Evolutionary conservation across 2,797 vertebrate genomes (phyloP).

Genomic region (Orientallactaga sibirica): DNA sequence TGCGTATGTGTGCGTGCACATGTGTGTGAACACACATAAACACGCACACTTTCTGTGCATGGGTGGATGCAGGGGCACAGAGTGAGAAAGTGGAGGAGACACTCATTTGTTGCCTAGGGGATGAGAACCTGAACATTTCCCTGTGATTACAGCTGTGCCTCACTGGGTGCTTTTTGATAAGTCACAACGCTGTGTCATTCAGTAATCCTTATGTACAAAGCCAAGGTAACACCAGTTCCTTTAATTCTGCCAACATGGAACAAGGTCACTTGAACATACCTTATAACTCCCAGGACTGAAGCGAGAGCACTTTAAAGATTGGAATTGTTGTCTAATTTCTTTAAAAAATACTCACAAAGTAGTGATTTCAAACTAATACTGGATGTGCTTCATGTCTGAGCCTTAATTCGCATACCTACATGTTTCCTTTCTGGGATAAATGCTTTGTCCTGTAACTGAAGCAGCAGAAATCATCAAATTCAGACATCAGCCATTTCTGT

Average conservation of each 20-base stretch:
- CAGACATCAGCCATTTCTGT: conserved; percentile 84
- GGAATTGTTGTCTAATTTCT: conserved; percentile 52
- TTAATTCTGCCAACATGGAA: conserved; percentile 5
- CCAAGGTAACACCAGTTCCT: conserved; percentile 3
- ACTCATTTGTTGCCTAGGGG: not conserved
- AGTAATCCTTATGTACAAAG: not conserved
- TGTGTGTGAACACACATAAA: not conserved
- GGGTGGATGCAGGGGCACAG: not conserved
- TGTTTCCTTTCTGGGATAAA: conserved; percentile 71
- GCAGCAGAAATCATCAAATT: conserved; percentile 83
- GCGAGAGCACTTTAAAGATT: not conserved
- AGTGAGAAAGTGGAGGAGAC: not conserved
- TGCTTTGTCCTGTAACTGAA: conserved; percentile 58
- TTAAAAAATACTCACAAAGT: conserved; percentile 40
- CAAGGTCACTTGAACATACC: conserved; percentile 32
- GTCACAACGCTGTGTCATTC: conserved; percentile 1
- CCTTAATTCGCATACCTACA: conserved; percentile 71
- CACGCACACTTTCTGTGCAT: not conserved
- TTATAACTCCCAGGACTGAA: conserved; percentile 49
- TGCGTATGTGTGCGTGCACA: too few species aligned
- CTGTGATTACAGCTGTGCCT: not conserved
- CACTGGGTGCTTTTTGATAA: conserved; percentile 52
- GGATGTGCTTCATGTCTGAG: conserved; percentile 37
- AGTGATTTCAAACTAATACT: conserved; percentile 64
- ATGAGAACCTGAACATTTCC: conserved; percentile 35